Evolutionary conservation across 2,113 vertebrate species (phyloP).

Genomic region (Scophthalmus maximus): DNA sequence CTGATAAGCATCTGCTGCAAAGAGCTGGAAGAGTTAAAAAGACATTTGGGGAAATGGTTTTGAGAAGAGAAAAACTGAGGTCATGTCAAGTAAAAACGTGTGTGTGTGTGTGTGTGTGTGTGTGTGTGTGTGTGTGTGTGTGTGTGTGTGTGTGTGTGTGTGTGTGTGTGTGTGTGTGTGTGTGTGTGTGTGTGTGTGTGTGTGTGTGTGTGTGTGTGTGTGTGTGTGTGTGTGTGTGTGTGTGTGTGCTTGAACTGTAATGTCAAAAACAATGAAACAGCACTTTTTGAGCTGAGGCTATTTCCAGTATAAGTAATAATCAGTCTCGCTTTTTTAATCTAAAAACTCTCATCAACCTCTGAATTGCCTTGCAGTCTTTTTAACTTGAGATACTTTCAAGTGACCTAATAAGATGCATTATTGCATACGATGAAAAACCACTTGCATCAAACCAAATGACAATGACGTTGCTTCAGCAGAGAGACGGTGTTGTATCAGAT

Average conservation of each 20-base stretch:
- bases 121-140: slow-evolving; percentile 9
- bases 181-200: background rate
- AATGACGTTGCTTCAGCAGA: background rate
- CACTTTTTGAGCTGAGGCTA: too few species aligned
- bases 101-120: background rate
- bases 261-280: slow-evolving; percentile 12
- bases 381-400: too few species aligned
- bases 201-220: slow-evolving; percentile 4
- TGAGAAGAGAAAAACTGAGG: slow-evolving; percentile 44
- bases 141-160: background rate
- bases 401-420: background rate
- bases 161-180: slow-evolving; percentile 5
- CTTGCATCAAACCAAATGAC: background rate
- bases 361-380: background rate
- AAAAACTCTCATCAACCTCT: slow-evolving; percentile 1
- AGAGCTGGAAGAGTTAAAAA: slow-evolving; percentile 48
- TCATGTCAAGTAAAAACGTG: background rate
- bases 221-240: background rate
- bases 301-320: too few species aligned
- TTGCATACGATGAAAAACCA: background rate
- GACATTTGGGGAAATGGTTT: slow-evolving; percentile 58
- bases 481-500: background rate
- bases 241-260: background rate
- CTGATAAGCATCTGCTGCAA: slow-evolving; percentile 69
- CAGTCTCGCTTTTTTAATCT: too few species aligned